A percentile compares a stretch with the other conserved stretches of the same genome.
These are phyloP conservation scores for Sebastes nivosus DNA, from an alignment of 2,797 vertebrate genomes.

Conservation along the genomic window DNA sequence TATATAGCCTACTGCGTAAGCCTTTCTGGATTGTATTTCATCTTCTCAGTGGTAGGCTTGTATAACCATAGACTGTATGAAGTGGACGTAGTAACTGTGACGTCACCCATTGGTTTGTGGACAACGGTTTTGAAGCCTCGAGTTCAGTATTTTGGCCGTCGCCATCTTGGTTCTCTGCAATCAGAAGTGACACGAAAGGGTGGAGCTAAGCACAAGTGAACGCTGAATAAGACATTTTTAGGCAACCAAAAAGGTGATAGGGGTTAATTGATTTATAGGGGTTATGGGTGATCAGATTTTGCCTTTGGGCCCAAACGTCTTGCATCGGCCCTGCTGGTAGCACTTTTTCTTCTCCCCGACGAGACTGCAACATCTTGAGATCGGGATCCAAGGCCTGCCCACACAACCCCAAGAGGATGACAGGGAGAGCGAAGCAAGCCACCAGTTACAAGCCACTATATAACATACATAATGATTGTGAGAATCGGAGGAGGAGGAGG, in stretches of 20 bases:
- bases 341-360: slow-evolving; percentile 20
- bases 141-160: background rate
- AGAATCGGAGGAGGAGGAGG: slow-evolving; percentile 54
- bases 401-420: slow-evolving; percentile 65
- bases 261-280: background rate
- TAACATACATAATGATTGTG: slow-evolving; percentile 68
- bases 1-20: background rate
- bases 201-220: background rate
- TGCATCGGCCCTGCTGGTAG: slow-evolving; percentile 10
- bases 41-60: background rate
- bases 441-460: slow-evolving; percentile 48
- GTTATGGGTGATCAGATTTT: background rate
- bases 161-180: too few relatives aligned
- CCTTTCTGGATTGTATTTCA: background rate
- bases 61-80: background rate
- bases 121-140: background rate
- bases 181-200: too few relatives aligned
- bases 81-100: background rate
- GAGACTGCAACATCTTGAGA: slow-evolving; percentile 53
- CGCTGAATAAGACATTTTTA: background rate
- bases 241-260: too few relatives aligned
- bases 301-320: background rate
- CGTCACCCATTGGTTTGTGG: background rate
- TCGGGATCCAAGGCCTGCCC: slow-evolving; percentile 50
- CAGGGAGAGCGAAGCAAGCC: slow-evolving; percentile 55